Conservation (phyloP, 2,113 vertebrate genomes). For the Amblyornis subalaris region DNA sequence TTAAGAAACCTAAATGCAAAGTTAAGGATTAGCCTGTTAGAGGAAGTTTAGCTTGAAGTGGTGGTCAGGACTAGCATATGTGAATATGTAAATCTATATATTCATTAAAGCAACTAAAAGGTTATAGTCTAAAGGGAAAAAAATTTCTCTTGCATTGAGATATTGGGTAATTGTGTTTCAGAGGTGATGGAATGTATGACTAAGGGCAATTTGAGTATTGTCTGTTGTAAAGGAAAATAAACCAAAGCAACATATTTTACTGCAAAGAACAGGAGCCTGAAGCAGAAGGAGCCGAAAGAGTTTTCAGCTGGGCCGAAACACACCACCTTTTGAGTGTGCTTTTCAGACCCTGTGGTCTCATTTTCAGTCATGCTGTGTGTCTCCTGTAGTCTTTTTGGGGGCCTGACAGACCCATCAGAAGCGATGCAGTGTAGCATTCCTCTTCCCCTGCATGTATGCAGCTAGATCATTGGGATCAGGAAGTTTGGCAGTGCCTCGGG, state of each 20-base stretch:
- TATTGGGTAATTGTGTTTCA: background rate
- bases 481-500: fast-evolving
- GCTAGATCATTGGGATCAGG: background rate
- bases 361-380: background rate
- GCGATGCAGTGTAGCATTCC: background rate
- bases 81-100: background rate
- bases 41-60: background rate
- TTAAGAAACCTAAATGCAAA: background rate
- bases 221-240: background rate
- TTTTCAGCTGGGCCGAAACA: background rate
- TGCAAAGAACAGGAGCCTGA: background rate
- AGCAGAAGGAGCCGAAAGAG: background rate
- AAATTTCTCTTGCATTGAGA: background rate
- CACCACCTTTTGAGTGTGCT: background rate
- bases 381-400: background rate
- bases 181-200: background rate
- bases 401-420: background rate
- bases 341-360: background rate
- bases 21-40: background rate
- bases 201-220: background rate
- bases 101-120: background rate
- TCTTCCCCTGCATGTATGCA: background rate
- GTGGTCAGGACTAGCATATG: background rate
- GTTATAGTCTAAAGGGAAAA: background rate
- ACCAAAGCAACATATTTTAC: background rate